A percentile compares a stretch with the other conserved stretches of the same genome.
Evolutionary conservation across 2,888 invertebrate species (phyloP).

Genomic region (Pristionchus japonicus): DNA sequence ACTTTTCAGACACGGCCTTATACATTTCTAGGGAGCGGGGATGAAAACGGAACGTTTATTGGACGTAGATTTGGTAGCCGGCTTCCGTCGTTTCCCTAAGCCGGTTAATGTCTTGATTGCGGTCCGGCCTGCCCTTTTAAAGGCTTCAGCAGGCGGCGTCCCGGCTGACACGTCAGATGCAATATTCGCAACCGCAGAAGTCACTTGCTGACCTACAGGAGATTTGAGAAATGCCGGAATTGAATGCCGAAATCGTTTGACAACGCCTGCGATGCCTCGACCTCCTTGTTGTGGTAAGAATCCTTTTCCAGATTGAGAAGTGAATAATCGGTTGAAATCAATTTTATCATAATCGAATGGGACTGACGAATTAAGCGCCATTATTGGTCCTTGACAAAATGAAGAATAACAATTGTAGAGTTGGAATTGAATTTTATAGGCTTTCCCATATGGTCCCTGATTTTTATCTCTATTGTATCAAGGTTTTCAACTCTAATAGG

Average conservation of each 20-base stretch:
- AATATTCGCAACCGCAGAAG: not conserved
- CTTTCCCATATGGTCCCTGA: not conserved
- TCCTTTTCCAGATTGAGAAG: not conserved
- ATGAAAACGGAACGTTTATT: not conserved
- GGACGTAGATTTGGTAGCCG: not conserved
- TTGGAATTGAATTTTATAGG: constrained; percentile 2
- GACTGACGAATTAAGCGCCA: not conserved
- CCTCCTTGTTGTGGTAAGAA: not conserved
- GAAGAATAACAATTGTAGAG: not conserved
- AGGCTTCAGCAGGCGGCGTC: not conserved
- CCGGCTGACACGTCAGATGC: not conserved
- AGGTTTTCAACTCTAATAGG: not conserved
- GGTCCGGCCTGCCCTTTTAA: not conserved
- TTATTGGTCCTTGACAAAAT: not conserved
- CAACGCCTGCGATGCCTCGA: not conserved
- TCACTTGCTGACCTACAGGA: not conserved
- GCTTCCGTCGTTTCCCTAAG: not conserved
- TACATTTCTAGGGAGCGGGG: not conserved
- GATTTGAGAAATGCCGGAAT: not conserved
- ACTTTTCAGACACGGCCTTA: not conserved
- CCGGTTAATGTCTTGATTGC: not conserved
- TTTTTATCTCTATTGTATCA: not conserved
- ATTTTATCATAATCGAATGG: constrained; percentile 12
- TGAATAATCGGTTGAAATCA: not conserved
- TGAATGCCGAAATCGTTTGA: not conserved